Percentiles rank a stretch among this genome's conserved stretches.
Conservation (phyloP, 2,888 invertebrate species). For the Melanophora roralis region DNA sequence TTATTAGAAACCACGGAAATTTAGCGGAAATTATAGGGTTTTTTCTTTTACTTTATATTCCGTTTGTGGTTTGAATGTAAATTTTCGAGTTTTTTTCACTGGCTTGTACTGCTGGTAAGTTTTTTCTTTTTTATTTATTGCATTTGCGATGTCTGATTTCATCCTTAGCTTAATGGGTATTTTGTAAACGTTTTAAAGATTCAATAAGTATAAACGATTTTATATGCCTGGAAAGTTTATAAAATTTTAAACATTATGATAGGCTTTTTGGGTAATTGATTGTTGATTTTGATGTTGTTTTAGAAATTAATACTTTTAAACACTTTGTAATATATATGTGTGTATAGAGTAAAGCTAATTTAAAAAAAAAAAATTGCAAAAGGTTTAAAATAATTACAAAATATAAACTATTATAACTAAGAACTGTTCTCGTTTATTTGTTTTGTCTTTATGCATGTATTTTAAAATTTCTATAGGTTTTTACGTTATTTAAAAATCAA, state of each 20-base stretch:
- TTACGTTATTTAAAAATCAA: too few relatives aligned
- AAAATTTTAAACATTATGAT: conserved; percentile 14
- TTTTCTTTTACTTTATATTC: conserved; percentile 12
- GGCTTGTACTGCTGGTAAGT: not conserved
- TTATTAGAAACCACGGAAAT: conserved; percentile 29
- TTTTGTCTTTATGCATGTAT: too few relatives aligned
- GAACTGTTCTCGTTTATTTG: too few relatives aligned
- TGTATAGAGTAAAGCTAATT: too few relatives aligned
- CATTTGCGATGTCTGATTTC: not conserved
- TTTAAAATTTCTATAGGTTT: too few relatives aligned
- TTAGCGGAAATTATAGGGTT: conserved; percentile 49
- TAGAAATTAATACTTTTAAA: not conserved
- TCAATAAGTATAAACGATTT: conserved; percentile 7
- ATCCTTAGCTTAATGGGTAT: not conserved
- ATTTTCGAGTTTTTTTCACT: conserved; percentile 30
- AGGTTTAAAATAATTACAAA: too few relatives aligned
- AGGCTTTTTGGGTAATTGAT: not conserved
- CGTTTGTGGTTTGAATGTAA: conserved; percentile 44
- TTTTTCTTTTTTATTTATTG: not conserved
- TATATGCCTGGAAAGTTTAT: not conserved
- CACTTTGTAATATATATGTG: too few relatives aligned
- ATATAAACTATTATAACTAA: too few relatives aligned
- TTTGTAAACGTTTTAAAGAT: conserved; percentile 26
- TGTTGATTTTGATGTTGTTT: too few relatives aligned
- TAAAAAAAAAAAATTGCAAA: too few relatives aligned